These are phyloP conservation scores for Chrysemys picta DNA, from an alignment of 2,113 vertebrate genomes.

Conservation along the genomic window DNA sequence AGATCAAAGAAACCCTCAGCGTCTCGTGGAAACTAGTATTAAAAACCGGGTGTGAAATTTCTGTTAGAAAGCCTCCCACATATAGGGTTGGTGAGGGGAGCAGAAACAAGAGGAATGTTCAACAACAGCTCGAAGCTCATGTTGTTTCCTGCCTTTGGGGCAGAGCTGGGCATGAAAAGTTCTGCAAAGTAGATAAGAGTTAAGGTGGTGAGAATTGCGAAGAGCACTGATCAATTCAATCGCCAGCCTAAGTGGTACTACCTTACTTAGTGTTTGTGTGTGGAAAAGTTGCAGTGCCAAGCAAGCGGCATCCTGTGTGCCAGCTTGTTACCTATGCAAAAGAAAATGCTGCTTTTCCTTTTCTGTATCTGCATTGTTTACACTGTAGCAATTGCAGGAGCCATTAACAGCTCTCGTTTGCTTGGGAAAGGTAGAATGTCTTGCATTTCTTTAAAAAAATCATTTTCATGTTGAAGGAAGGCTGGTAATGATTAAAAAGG, in stretches of 20 bases:
- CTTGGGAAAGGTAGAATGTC: neutral
- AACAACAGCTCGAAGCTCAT: neutral
- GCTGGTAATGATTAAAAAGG: slow-evolving; percentile 50
- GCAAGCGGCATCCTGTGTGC: neutral
- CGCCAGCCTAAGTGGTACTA: neutral
- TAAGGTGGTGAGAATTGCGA: neutral
- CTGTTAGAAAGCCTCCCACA: neutral
- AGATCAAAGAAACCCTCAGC: neutral
- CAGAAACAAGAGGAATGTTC: neutral
- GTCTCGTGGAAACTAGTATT: neutral
- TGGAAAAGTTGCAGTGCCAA: neutral
- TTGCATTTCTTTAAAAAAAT: neutral
- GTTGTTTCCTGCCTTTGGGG: neutral
- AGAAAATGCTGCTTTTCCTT: neutral
- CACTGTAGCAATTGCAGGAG: neutral
- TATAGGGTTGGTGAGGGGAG: slow-evolving; percentile 8
- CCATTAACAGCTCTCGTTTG: neutral
- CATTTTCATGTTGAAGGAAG: slow-evolving; percentile 1
- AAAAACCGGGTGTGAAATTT: neutral
- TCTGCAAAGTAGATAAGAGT: slow-evolving; percentile 19
- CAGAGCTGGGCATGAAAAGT: slow-evolving; percentile 39
- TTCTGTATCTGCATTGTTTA: neutral
- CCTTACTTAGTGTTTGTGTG: neutral
- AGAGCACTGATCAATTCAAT: neutral
- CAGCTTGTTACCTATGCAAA: fast-evolving